Evolutionary conservation across 1,140 invertebrate genomes (phyloP).

Genomic region (Macrobrachium nipponense): DNA sequence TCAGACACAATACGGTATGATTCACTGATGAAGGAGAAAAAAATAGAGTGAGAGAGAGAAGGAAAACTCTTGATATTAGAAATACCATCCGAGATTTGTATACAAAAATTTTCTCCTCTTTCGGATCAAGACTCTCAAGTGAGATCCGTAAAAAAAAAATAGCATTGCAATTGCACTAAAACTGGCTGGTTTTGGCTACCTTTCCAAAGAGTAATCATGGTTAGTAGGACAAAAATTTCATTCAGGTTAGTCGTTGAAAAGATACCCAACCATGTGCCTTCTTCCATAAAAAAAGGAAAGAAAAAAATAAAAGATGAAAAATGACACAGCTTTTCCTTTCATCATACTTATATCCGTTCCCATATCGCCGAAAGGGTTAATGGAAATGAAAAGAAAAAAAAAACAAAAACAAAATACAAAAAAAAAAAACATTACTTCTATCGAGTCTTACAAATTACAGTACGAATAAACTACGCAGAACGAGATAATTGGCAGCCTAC

Average conservation of each 20-base stretch:
- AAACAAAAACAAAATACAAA: constrained; percentile 12
- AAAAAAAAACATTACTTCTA: constrained; percentile 17
- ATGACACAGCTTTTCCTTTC: constrained; percentile 4
- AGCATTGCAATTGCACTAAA: not conserved
- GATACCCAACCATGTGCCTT: constrained; percentile 12
- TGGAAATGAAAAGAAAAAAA: constrained; percentile 13
- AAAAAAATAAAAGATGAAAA: not conserved
- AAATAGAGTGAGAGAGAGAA: too few species aligned
- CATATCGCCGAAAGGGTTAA: constrained; percentile 55
- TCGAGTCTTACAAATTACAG: constrained; percentile 19
- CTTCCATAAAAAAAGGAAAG: not conserved
- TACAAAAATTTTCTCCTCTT: not conserved
- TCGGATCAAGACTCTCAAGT: not conserved
- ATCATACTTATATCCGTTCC: constrained; percentile 41
- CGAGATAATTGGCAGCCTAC: constrained; percentile 26
- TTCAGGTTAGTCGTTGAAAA: constrained; percentile 16
- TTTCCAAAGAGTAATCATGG: constrained; percentile 44
- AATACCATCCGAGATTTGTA: too few species aligned
- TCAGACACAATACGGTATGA: not conserved
- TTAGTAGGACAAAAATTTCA: not conserved
- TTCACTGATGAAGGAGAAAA: not conserved
- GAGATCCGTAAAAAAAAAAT: constrained; percentile 4
- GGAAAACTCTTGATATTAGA: too few species aligned
- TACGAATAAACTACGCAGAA: not conserved
- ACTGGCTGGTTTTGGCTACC: constrained; percentile 12